Base-by-base conservation (phyloP, 2,113 vertebrate species). In the Chaetodon auriga region DNA sequence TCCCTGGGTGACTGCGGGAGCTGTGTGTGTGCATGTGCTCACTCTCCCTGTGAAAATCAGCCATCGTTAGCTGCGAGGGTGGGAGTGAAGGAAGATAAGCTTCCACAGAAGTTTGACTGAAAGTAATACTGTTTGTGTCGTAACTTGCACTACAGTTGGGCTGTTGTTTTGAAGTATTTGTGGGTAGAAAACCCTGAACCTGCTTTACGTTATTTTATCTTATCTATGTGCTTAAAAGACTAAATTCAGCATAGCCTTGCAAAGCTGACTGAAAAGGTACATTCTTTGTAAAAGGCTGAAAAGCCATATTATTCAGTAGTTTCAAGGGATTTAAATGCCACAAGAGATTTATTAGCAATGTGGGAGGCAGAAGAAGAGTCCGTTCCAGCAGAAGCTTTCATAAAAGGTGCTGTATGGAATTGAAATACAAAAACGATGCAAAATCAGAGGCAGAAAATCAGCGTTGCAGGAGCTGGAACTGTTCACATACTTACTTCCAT, bases 1-100 rank as follows among this genome's bases (percentile, higher is more conserved):
- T 89, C 81, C 23, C 75, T 79, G 57, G 18, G 25, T 80, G 87
- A 81, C 62, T 78, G 61, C n/a, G 13, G 23, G 70, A 70, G 61
- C 35, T 65, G 58, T 60, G 46, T 43, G 41, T 65, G 23, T 46
- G 18, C 60, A n/a, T 46, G 62, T 75, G 60, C 38, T 15, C 4
- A 54, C 23, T 36, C 61, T 83, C 35, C 57, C 25, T 77, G 55
- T 78, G 41, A 83, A 87, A 81, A 46, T 30, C 53, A 48, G 64
- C 66, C 60, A 45, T 41, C 41, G 35, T 70, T 45, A 8, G 38
- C 62, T 46, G 46, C 21, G 25, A 45, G 60, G 38, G 38, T 6
- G 51, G 45, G 19, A 63, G 43, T 30, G 65, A 65, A 53, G 3
- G 8, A 45, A 61, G 61, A 48, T 43, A 51, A 60, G 80, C 48